Base-by-base conservation (phyloP, 2,797 vertebrate genomes). In the Propithecus deckenii region DNA sequence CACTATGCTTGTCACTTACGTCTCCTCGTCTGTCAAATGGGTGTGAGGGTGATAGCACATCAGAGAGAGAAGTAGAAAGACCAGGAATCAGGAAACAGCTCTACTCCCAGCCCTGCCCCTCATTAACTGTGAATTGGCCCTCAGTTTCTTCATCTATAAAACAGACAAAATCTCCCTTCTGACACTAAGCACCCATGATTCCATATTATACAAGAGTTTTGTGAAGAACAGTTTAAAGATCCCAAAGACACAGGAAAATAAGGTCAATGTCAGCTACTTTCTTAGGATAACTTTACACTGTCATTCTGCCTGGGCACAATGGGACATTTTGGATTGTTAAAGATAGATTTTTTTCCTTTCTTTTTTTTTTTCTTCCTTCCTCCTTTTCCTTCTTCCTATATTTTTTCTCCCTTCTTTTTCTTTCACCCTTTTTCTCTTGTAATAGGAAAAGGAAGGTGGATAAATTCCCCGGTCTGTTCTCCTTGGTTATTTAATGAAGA, bases 81-180 rank as follows among this genome's bases (percentile, higher is more conserved):
- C 28, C 25, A 61, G 41, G 65, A 72, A n/a, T 15, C 32, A 12
- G 6, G 52, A 57, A 63, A n/a, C 0, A 12, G 52, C 35, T 76
- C 32, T 43, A 2, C 48, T 50, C 52, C 46, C 23, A 22, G 38
- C 0, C 13, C 28, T 41, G 1, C 1, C 14, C 22, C 5, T 86
- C 13, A 5, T 18, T 48, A n/a, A 46, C 28, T n/a, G 10, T 7
- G 1, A 15, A 15, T 0, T 5, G 46, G 30, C 22, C 8, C n/a
- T 76, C 2, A 5, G 7, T 32, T 69, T 25, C 65, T 55, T 63
- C 25, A 52, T 46, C 76, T 18, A 1, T 50, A n/a, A 57, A 55
- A 65, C 1, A 38, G 46, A 7, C 55, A 41, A 13, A 38, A 63
- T 32, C 32, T 72, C 17, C 2, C 12, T 86, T 81, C 30, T 81